Evolutionary conservation across 2,797 vertebrate genomes (phyloP).

Genomic region (Pterois miles): DNA sequence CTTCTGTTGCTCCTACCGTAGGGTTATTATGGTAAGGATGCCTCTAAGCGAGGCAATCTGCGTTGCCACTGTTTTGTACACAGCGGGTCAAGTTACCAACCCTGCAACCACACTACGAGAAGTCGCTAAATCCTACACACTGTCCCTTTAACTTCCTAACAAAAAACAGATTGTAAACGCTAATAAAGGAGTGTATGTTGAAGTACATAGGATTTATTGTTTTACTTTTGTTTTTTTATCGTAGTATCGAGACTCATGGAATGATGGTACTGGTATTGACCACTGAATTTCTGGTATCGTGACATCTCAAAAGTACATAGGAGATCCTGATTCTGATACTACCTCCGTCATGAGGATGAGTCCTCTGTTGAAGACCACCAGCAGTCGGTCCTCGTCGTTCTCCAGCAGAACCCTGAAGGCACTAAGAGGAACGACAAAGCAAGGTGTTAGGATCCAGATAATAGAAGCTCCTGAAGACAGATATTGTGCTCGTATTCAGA

Average conservation of each 20-base stretch:
- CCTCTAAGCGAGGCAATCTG: accelerated
- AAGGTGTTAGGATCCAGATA: background rate
- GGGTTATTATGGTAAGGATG: too few relatives aligned
- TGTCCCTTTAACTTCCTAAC: too few relatives aligned
- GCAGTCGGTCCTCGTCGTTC: slow-evolving; percentile 96
- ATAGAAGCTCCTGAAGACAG: background rate
- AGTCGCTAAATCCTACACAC: too few relatives aligned
- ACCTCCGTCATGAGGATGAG: slow-evolving; percentile 99
- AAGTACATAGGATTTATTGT: too few relatives aligned
- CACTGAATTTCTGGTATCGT: accelerated
- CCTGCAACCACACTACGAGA: too few relatives aligned
- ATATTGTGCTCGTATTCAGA: background rate
- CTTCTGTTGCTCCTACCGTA: too few relatives aligned
- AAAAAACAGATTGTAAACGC: too few relatives aligned
- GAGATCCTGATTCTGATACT: background rate
- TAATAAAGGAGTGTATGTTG: background rate
- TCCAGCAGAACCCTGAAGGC: slow-evolving; percentile 98
- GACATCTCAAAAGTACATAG: background rate
- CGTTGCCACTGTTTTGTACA: accelerated
- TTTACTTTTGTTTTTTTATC: background rate
- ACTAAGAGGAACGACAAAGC: slow-evolving; percentile 74
- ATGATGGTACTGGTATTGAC: background rate
- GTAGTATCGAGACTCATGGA: accelerated
- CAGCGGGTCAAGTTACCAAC: too few relatives aligned
- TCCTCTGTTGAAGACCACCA: slow-evolving; percentile 97